Evolutionary conservation across 2,888 invertebrate species (phyloP).

Genomic region (Minunthozetes semirufus): DNA sequence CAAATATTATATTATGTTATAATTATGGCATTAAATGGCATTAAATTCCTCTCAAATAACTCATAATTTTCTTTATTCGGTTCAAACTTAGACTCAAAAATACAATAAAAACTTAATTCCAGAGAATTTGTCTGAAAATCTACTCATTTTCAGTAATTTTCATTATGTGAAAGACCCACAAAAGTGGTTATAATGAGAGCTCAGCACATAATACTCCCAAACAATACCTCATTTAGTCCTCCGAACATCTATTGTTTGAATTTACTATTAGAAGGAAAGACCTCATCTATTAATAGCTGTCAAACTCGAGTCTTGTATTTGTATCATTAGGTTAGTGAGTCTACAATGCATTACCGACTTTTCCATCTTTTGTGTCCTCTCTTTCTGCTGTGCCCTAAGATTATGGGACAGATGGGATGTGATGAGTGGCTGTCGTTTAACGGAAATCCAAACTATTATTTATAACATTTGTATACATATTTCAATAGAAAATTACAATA

Average conservation of each 20-base stretch:
- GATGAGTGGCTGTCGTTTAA: constrained; percentile 15
- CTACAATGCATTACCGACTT: background rate
- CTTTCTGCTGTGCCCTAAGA: background rate
- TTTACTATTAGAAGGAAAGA: background rate
- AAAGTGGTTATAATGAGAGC: background rate
- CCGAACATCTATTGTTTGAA: background rate
- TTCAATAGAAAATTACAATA: background rate
- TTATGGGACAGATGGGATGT: constrained; percentile 24
- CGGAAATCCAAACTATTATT: constrained; percentile 5
- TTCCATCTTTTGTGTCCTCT: background rate
- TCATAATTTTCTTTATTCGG: background rate
- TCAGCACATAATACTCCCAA: background rate
- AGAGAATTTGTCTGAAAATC: background rate
- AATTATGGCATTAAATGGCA: no score
- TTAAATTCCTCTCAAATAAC: background rate
- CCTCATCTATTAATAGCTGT: constrained; percentile 23
- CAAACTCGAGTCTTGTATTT: background rate
- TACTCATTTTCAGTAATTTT: background rate
- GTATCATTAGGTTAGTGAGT: constrained; percentile 24
- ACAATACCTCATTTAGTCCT: constrained; percentile 4
- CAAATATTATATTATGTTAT: background rate
- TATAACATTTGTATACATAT: background rate
- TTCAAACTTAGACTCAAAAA: background rate
- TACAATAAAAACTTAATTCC: background rate
- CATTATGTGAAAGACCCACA: background rate